Percentiles rank a stretch among this genome's conserved stretches.
These are phyloP conservation scores for Austrofundulus limnaeus DNA, from an alignment of 2,113 vertebrate genomes.

Conservation along the genomic window DNA sequence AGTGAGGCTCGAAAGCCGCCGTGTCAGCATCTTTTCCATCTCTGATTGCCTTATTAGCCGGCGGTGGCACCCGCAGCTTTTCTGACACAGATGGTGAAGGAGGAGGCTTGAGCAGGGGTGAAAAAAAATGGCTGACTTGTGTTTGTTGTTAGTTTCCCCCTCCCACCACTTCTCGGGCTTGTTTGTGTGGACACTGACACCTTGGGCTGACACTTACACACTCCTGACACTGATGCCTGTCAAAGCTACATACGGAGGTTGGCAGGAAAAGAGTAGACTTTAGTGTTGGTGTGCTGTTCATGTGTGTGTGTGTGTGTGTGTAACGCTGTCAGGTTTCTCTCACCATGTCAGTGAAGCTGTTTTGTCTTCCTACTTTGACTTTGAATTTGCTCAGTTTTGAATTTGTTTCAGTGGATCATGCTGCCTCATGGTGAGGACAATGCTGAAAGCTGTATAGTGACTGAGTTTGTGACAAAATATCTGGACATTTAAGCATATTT, in stretches of 20 bases:
- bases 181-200: conserved; percentile 81
- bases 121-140: conserved; percentile 73
- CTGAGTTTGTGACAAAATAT: conserved; percentile 21
- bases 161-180: conserved; percentile 63
- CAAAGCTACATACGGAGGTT: conserved; percentile 68
- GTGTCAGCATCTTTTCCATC: conserved; percentile 83
- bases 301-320: conserved; percentile 41
- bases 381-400: conserved; percentile 53
- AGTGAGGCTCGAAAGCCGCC: conserved; percentile 80
- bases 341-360: conserved; percentile 52
- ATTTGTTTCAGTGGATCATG: conserved; percentile 37
- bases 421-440: conserved; percentile 36
- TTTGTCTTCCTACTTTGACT: conserved; percentile 56
- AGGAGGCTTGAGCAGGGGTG: conserved; percentile 36
- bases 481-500: conserved; percentile 1
- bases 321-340: conserved; percentile 63
- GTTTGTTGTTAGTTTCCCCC: conserved; percentile 69
- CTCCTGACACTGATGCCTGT: conserved; percentile 76
- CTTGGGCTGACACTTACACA: conserved; percentile 73
- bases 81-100: conserved; percentile 78
- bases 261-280: conserved; percentile 50
- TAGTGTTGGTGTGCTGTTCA: conserved; percentile 28
- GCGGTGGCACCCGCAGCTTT: conserved; percentile 79
- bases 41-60: conserved; percentile 85
- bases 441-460: conserved; percentile 38